Evolutionary conservation across 1,140 invertebrate genomes (phyloP).

Genomic region (Argopecten irradians): DNA sequence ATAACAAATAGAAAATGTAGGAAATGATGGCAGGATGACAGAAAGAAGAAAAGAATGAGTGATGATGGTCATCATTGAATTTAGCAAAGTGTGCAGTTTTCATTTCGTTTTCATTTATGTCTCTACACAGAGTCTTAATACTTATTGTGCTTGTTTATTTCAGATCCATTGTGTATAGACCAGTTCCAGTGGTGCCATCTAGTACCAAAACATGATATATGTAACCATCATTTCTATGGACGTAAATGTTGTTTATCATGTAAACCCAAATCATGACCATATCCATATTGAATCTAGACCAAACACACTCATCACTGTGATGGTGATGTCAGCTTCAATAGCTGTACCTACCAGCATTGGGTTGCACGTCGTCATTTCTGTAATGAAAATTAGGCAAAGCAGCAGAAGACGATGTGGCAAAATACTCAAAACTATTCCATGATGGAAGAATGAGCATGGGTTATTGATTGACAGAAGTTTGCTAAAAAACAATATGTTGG

Average conservation of each 20-base stretch:
- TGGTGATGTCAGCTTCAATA: neutral
- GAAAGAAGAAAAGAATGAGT: neutral
- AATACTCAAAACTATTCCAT: too few species aligned
- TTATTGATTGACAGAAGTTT: too few species aligned
- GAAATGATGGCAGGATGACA: neutral
- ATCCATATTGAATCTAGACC: neutral
- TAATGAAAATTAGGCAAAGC: too few species aligned
- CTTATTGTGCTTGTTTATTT: slow-evolving; percentile 34
- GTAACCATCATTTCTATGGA: slow-evolving; percentile 63
- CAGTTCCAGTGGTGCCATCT: slow-evolving; percentile 63
- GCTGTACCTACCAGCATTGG: neutral
- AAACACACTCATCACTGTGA: neutral
- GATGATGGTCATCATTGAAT: neutral
- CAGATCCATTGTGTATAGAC: slow-evolving; percentile 60
- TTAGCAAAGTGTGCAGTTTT: neutral
- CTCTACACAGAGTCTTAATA: neutral
- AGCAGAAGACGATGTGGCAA: too few species aligned
- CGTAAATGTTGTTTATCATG: slow-evolving; percentile 63
- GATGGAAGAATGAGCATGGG: too few species aligned
- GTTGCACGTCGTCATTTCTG: neutral
- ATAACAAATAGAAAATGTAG: neutral
- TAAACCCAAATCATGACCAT: neutral
- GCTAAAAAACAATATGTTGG: too few species aligned
- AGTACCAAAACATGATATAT: slow-evolving; percentile 63
- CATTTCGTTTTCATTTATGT: neutral